These are phyloP conservation scores for Diadromus collaris DNA, from an alignment of 2,888 invertebrate genomes.

Conservation along the genomic window DNA sequence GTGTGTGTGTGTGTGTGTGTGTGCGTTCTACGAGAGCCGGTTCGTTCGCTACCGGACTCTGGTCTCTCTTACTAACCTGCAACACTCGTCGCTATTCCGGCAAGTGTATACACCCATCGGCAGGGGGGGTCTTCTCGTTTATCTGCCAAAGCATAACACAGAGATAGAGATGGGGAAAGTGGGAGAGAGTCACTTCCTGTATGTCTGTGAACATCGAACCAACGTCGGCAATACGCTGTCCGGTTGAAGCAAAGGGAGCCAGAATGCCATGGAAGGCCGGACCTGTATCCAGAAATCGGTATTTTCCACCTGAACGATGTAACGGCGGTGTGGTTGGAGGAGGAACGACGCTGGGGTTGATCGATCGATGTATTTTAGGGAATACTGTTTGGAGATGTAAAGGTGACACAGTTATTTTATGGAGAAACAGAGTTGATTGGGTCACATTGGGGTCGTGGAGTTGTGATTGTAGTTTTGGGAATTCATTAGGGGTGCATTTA, in stretches of 20 bases:
- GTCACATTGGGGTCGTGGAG: too few species aligned
- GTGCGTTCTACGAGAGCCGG: slow-evolving; percentile 20
- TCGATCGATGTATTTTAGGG: background rate
- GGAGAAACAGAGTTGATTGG: too few species aligned
- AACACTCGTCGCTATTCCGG: slow-evolving; percentile 37
- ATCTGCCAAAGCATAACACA: slow-evolving; percentile 67
- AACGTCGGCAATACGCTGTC: background rate
- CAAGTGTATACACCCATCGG: slow-evolving; percentile 26
- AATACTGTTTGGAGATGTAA: background rate
- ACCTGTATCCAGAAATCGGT: slow-evolving; percentile 4
- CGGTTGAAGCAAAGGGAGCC: slow-evolving; percentile 11
- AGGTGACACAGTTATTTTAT: too few species aligned
- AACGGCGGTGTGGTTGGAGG: background rate
- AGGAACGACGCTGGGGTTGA: background rate
- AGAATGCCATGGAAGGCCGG: background rate
- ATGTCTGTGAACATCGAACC: slow-evolving; percentile 66
- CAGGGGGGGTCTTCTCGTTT: slow-evolving; percentile 51
- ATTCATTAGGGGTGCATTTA: too few species aligned
- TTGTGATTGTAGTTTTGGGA: background rate
- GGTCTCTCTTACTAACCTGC: slow-evolving; percentile 40
- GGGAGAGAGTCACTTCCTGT: slow-evolving; percentile 25
- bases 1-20: too few species aligned
- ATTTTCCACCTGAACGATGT: slow-evolving; percentile 25
- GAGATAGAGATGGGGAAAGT: slow-evolving; percentile 39
- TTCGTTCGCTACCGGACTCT: background rate